phyloP scores from a whole-genome alignment of 1,140 invertebrate species.

The Elymnias hypermnestra region DNA sequence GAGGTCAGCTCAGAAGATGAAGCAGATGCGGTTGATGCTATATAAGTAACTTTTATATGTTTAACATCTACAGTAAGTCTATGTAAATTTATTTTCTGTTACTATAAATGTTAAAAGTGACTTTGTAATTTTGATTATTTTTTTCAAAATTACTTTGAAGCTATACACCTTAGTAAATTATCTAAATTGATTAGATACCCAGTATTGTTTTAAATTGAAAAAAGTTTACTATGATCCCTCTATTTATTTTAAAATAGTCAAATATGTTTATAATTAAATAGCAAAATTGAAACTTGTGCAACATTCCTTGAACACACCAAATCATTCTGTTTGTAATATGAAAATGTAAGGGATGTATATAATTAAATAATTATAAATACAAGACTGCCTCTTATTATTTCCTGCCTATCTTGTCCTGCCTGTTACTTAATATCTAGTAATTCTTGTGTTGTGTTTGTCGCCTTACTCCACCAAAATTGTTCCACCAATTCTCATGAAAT shows the following conservation, averaged over 20 bases:
- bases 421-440: neutral
- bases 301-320: conserved; percentile 61
- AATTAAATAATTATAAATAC: conserved; percentile 58
- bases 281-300: conserved; percentile 30
- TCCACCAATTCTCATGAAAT: too few relatives aligned
- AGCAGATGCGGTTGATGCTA: conserved; percentile 85
- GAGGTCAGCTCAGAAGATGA: conserved; percentile 93
- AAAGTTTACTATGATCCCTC: conserved; percentile 10
- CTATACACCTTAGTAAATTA: conserved; percentile 30
- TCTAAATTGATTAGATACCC: conserved; percentile 30
- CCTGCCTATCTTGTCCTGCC: too few relatives aligned
- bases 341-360: conserved; percentile 64
- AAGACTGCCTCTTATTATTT: conserved; percentile 27
- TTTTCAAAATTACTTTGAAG: conserved; percentile 38
- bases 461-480: too few relatives aligned
- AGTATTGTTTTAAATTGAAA: conserved; percentile 33
- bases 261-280: conserved; percentile 19
- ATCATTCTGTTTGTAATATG: conserved; percentile 36
- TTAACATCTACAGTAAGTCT: conserved; percentile 59
- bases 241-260: conserved; percentile 21
- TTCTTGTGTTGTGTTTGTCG: too few relatives aligned
- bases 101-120: conserved; percentile 55
- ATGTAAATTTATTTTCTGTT: conserved; percentile 67
- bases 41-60: conserved; percentile 54
- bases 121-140: conserved; percentile 47